Evolutionary conservation across 2,797 vertebrate genomes (phyloP), one percentile per base, ranked within the genome.

Genomic region (Gallirallus australis): DNA sequence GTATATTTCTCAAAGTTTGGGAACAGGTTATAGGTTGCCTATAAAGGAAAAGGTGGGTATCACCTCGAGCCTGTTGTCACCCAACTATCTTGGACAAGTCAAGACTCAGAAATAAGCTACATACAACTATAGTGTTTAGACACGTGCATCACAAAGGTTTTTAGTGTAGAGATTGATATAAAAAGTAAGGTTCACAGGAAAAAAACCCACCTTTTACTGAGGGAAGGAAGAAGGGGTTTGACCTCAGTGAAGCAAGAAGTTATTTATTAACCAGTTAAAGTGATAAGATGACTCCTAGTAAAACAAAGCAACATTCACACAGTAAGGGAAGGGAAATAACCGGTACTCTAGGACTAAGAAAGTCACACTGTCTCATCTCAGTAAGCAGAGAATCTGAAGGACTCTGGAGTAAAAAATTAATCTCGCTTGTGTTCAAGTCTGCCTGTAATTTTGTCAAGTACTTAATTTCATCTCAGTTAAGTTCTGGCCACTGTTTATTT

Each of bases 351-450:
- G 48, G 20, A 82, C 48, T 84, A 47, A 77, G 28, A 42, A 63
- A 80, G 42, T 66, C 72, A 77, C 25, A 17, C 5, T 0, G 0
- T 24, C 60, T 56, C 15, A 2, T 25, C 20, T 64, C 47, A 71
- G 0, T 24, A 64, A 83, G 31, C 48, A 83, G 19, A 77, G 6
- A 59, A 23, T 59, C 6, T 70, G 33, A 88, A 60, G 35, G 24
- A 73, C 21, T 77, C 42, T 28, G 16, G 20, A 40, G 63, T 14
- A 30, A 82, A 94, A 86, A 89, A 61, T 21, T 16, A 18, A 65
- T 53, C 42, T 84, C 2, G 0, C 9, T n/a, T 30, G 6, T 54
- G 12, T 40, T 23, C 25, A 50, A 28, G 27, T 27, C 50, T 75
- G 27, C 15, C 33, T 50, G 31, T 47, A 72, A 57, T 48, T 83